Evolutionary conservation across 2,888 invertebrate genomes (phyloP).

Genomic region (Embidobia sp.): DNA sequence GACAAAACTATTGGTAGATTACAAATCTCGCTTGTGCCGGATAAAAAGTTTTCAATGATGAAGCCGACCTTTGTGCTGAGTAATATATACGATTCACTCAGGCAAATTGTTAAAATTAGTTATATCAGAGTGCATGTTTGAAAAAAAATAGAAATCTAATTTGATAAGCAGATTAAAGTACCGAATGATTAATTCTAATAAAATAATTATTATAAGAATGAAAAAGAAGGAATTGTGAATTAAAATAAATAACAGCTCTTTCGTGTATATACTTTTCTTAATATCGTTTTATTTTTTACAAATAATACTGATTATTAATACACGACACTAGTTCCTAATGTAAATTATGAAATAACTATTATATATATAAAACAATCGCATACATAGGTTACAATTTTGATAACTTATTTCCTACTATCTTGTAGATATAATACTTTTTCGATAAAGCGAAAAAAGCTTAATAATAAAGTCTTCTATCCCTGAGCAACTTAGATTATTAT

Average conservation of each 20-base stretch:
- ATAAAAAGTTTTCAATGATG: too few species aligned
- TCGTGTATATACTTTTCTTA: neutral
- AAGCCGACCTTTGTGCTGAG: too few species aligned
- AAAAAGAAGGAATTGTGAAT: neutral
- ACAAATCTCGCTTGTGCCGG: too few species aligned
- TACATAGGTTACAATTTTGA: constrained; percentile 31
- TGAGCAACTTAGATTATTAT: constrained; percentile 52
- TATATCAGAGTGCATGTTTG: too few species aligned
- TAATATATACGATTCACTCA: too few species aligned
- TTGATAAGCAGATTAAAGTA: too few species aligned
- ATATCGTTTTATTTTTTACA: constrained; percentile 37
- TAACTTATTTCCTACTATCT: constrained; percentile 37
- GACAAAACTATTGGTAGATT: too few species aligned
- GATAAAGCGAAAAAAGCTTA: constrained; percentile 53
- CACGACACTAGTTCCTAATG: constrained; percentile 34
- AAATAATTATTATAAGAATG: too few species aligned
- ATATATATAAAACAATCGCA: constrained; percentile 24
- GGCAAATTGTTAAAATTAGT: too few species aligned
- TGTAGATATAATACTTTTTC: constrained; percentile 24
- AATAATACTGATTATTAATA: constrained; percentile 37
- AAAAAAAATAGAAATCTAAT: too few species aligned
- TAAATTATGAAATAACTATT: constrained; percentile 21
- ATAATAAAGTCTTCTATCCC: constrained; percentile 40
- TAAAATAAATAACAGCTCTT: too few species aligned
- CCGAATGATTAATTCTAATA: too few species aligned